Evolutionary conservation across 2,797 vertebrate genomes (phyloP), one percentile per base, ranked within the genome.

Genomic region (Melanotaenia trifasciata): DNA sequence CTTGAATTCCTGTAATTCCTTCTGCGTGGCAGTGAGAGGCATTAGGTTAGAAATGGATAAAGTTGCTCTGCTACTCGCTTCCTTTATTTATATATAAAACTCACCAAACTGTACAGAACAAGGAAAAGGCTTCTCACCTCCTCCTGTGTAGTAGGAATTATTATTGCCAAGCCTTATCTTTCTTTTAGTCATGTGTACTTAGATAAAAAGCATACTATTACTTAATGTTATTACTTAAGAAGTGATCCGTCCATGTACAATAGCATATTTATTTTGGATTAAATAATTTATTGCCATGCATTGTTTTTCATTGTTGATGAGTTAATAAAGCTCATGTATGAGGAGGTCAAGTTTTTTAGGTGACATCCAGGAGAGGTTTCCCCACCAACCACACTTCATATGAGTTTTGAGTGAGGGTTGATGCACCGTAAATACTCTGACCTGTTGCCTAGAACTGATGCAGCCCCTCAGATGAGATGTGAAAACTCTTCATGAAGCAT

Each of bases 1-100:
- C 28, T 26, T 33, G 75, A 35, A 75, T 60, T 67, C 64, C n/a
- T 68, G 45, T 38, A 33, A 66, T 77, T 82, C 64, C 43, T 70
- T 58, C 53, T 51, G 33, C 45, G 5, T 5, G 18, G 22, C 12
- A 35, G 51, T 65, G 64, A 30, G 56, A 12, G 28, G 58, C 16
- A 59, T 62, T 35, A 50, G 20, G 1, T 68, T 3, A 50, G 1
- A 16, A 72, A 56, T 24, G 7, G 38, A 24, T 59, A 51, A 35
- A 26, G n/a, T n/a, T 16, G 14, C 40, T 58, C 32, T 22, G 57
- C 54, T 28, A 0, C 65, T n/a, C n/a, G 33, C 36, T 47, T 38
- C 45, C 53, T 64, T 66, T 35, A 20, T 36, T 59, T 13, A 24
- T 51, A 9, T 50, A 8, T 50, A 50, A 8, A 50, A n/a, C 20